Conservation (phyloP, 2,797 vertebrate genomes). For the Prunella strophiata region DNA sequence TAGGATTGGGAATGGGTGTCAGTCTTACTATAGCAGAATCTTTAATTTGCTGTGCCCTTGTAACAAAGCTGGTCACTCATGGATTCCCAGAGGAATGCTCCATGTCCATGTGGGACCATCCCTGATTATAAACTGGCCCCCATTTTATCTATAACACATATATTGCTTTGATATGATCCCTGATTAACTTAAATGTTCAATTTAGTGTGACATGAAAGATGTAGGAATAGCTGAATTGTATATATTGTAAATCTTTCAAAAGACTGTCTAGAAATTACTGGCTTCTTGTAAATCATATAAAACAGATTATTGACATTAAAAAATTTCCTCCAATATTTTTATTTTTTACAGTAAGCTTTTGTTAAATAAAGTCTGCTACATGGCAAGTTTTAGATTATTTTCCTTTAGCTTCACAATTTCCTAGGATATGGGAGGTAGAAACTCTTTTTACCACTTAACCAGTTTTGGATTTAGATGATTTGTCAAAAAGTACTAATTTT, state of each 20-base stretch:
- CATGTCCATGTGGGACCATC: neutral
- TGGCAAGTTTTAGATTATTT: conserved; percentile 82
- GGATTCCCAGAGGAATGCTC: neutral
- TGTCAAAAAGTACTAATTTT: conserved; percentile 38
- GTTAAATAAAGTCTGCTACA: conserved; percentile 81
- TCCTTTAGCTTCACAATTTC: conserved; percentile 70
- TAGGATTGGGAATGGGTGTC: neutral
- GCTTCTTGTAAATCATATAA: conserved; percentile 44
- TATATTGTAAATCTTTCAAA: neutral
- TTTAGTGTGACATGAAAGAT: neutral
- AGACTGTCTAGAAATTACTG: neutral
- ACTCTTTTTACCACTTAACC: neutral
- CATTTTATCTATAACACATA: neutral
- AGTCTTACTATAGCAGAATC: neutral
- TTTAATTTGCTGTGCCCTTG: neutral
- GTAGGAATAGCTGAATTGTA: neutral
- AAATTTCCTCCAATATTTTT: conserved; percentile 68
- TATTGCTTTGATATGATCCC: neutral
- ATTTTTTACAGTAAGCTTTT: conserved; percentile 83
- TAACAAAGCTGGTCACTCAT: neutral
- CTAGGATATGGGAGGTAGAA: neutral
- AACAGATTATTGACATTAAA: conserved; percentile 47
- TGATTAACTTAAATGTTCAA: neutral
- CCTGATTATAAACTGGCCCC: neutral
- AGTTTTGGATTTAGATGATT: conserved; percentile 13